Conservation (phyloP, 53 echinoderm and acorn worm species). For the Apostichopus leukothele region DNA sequence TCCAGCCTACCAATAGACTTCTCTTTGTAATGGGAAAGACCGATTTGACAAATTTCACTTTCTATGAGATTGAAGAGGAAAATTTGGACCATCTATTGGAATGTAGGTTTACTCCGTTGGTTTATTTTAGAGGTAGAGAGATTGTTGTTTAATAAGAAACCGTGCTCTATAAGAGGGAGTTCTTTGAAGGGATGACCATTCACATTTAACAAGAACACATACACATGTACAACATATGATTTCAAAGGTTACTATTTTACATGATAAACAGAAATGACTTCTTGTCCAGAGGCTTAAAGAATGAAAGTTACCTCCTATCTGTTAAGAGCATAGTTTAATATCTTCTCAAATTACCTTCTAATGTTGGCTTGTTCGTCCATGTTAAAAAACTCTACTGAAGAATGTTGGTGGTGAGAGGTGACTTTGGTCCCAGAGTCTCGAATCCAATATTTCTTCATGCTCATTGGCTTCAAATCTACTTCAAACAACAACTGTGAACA, state of each 20-base stretch:
- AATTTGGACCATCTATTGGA: background rate
- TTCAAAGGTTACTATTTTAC: background rate
- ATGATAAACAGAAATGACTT: too few relatives aligned
- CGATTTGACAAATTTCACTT: too few relatives aligned
- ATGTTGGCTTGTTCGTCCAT: constrained; percentile 45
- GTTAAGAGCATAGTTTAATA: too few relatives aligned
- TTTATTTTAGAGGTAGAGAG: background rate
- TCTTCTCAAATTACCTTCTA: constrained; percentile 22
- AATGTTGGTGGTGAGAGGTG: constrained; percentile 69
- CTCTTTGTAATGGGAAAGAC: too few relatives aligned
- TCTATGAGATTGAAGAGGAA: background rate
- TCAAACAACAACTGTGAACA: constrained; percentile 78
- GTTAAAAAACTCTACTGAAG: constrained; percentile 69
- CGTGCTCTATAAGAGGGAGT: too few relatives aligned
- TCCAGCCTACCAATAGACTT: too few relatives aligned
- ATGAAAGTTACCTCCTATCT: too few relatives aligned
- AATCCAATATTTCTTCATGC: constrained; percentile 86
- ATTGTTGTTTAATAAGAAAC: too few relatives aligned
- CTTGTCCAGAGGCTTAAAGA: too few relatives aligned
- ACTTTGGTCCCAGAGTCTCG: constrained; percentile 60
- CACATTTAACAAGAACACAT: background rate
- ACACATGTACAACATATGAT: background rate
- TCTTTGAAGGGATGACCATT: too few relatives aligned
- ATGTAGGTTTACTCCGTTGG: background rate
- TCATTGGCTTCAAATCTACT: constrained; percentile 77